Conservation (phyloP, 2,888 invertebrate genomes). For the Strigamia transsilvanica region DNA sequence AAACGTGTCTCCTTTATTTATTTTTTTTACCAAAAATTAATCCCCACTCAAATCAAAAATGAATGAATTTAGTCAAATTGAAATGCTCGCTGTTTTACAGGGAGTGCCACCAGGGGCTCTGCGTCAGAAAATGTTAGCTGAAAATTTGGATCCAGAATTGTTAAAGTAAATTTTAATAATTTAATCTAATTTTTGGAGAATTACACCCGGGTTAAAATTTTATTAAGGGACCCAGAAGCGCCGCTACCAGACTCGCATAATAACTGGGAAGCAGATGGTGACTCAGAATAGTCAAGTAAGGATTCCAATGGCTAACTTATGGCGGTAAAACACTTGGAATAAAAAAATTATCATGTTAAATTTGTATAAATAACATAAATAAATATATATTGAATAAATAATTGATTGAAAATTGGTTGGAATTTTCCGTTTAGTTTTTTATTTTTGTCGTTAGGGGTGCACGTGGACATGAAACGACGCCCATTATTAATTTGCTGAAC, state of each 20-base stretch:
- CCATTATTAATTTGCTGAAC: background rate
- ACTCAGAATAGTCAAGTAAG: background rate
- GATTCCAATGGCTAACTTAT: background rate
- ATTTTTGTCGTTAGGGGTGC: background rate
- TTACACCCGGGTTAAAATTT: background rate
- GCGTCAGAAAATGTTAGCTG: conserved; percentile 76
- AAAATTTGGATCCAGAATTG: conserved; percentile 80
- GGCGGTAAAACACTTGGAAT: background rate
- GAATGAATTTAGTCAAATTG: too few relatives aligned
- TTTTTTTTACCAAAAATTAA: too few relatives aligned
- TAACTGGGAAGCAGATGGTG: background rate
- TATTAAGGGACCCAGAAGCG: conserved; percentile 59
- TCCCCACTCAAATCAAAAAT: too few relatives aligned
- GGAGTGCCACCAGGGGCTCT: conserved; percentile 54
- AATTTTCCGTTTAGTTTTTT: background rate
- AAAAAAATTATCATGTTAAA: background rate
- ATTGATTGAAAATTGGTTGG: background rate
- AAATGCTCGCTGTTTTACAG: conserved; percentile 24
- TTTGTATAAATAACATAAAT: background rate
- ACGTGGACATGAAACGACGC: background rate
- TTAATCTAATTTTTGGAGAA: background rate
- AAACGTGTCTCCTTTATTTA: too few relatives aligned
- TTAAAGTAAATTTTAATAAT: conserved; percentile 67
- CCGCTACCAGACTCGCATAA: conserved; percentile 58
- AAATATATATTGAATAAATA: background rate